These are phyloP conservation scores for Sebastes elongatus DNA, from an alignment of 2,797 vertebrate genomes.

Conservation along the genomic window DNA sequence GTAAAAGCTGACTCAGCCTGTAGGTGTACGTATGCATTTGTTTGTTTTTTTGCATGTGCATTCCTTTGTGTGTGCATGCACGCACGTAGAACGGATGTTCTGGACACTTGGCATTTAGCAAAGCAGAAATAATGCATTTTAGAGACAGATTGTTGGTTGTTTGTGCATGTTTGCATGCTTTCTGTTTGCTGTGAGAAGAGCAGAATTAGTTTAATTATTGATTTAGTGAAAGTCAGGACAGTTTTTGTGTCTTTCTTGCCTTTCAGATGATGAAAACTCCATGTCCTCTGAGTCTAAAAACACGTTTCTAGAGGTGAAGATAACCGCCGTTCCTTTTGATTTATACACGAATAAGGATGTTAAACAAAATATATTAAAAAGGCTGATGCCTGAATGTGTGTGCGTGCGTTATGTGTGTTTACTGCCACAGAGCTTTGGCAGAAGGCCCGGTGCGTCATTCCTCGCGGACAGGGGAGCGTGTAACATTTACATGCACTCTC, in stretches of 20 bases:
- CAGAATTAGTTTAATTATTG: slow-evolving; percentile 9
- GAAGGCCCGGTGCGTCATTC: slow-evolving; percentile 24
- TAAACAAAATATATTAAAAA: not conserved
- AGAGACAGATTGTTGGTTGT: not conserved
- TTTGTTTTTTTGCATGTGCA: not conserved
- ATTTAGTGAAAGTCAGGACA: not conserved
- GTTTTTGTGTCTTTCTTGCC: not conserved
- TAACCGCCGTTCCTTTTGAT: not conserved
- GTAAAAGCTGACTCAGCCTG: slow-evolving; percentile 49
- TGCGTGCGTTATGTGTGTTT: not conserved
- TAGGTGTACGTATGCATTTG: not conserved
- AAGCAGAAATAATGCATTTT: slow-evolving; percentile 17
- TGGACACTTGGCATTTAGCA: not conserved
- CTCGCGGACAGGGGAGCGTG: slow-evolving; percentile 10
- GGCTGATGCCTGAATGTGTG: not conserved
- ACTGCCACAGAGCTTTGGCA: slow-evolving; percentile 38
- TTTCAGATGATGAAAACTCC: not conserved
- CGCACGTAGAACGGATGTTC: not conserved
- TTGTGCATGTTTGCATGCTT: not conserved
- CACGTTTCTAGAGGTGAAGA: not conserved
- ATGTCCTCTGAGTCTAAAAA: not conserved
- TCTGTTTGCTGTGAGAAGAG: not conserved
- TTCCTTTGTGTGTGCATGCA: not conserved
- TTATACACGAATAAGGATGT: not conserved
- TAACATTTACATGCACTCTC: slow-evolving; percentile 57